Evolutionary conservation across 2,888 invertebrate genomes (phyloP).

Genomic region (Ichneumon xanthorius): DNA sequence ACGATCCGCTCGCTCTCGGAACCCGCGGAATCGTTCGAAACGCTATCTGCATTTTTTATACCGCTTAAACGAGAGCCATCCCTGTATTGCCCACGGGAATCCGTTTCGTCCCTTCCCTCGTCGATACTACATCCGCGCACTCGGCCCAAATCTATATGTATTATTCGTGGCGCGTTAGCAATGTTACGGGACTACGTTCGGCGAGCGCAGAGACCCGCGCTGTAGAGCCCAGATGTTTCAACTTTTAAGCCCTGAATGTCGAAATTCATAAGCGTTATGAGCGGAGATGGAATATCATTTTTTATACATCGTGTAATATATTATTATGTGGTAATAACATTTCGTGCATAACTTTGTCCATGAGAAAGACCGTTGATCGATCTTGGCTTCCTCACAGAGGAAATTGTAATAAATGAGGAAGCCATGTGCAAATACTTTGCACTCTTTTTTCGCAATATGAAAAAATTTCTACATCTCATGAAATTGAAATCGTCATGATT

Average conservation of each 20-base stretch:
- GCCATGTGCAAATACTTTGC: too few relatives aligned
- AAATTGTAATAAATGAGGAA: too few relatives aligned
- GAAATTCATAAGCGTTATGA: neutral
- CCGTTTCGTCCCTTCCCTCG: slow-evolving; percentile 43
- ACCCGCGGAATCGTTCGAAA: slow-evolving; percentile 59
- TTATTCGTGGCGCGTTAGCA: slow-evolving; percentile 42
- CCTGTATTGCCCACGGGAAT: slow-evolving; percentile 58
- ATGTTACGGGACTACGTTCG: slow-evolving; percentile 20
- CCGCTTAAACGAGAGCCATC: slow-evolving; percentile 41
- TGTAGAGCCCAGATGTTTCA: slow-evolving; percentile 8
- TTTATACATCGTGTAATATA: too few relatives aligned
- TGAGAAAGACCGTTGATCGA: too few relatives aligned
- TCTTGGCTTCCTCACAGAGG: too few relatives aligned
- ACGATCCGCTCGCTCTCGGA: slow-evolving; percentile 51
- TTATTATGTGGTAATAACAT: too few relatives aligned
- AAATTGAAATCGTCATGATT: too few relatives aligned
- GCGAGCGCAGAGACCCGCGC: neutral
- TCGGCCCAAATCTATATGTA: slow-evolving; percentile 35
- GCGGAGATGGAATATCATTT: neutral
- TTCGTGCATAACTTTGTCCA: too few relatives aligned
- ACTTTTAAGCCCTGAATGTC: neutral
- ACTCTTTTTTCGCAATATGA: too few relatives aligned
- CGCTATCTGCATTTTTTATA: slow-evolving; percentile 74
- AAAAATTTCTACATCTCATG: too few relatives aligned
- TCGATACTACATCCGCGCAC: slow-evolving; percentile 27